These are phyloP conservation scores for Macrobrachium nipponense DNA, from an alignment of 1,140 invertebrate genomes.

Conservation along the genomic window DNA sequence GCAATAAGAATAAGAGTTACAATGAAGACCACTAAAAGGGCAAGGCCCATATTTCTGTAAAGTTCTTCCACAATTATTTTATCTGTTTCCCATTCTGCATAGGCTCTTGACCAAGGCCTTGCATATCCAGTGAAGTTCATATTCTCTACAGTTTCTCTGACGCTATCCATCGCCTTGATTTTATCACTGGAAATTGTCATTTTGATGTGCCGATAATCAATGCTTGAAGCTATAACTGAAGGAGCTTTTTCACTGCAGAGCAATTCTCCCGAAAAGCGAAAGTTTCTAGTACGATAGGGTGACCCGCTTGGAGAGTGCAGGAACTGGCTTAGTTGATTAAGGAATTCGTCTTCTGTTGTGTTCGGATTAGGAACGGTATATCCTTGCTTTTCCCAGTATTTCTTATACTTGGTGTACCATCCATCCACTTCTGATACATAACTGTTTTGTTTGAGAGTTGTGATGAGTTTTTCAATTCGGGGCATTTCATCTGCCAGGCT, in stretches of 20 bases:
- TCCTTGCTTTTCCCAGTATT: slow-evolving; percentile 54
- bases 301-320: slow-evolving; percentile 78
- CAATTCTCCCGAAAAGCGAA: slow-evolving; percentile 75
- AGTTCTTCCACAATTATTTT: slow-evolving; percentile 82
- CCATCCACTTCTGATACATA: slow-evolving; percentile 64
- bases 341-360: slow-evolving; percentile 41
- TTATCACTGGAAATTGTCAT: slow-evolving; percentile 74
- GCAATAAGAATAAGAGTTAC: slow-evolving; percentile 84
- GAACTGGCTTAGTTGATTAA: slow-evolving; percentile 70
- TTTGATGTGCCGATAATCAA: slow-evolving; percentile 64
- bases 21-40: slow-evolving; percentile 83
- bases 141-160: slow-evolving; percentile 73
- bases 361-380: slow-evolving; percentile 41
- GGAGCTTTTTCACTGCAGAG: slow-evolving; percentile 72
- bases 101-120: slow-evolving; percentile 76
- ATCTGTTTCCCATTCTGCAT: slow-evolving; percentile 82
- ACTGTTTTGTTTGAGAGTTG: slow-evolving; percentile 34
- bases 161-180: slow-evolving; percentile 78
- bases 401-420: slow-evolving; percentile 70
- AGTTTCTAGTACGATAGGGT: slow-evolving; percentile 76
- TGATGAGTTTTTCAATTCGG: slow-evolving; percentile 69
- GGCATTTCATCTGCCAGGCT: slow-evolving; percentile 76
- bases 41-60: slow-evolving; percentile 82
- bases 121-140: slow-evolving; percentile 74
- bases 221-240: slow-evolving; percentile 45